Evolutionary conservation across 2,888 invertebrate genomes (phyloP).

Genomic region (Pristionchus exspectatus): DNA sequence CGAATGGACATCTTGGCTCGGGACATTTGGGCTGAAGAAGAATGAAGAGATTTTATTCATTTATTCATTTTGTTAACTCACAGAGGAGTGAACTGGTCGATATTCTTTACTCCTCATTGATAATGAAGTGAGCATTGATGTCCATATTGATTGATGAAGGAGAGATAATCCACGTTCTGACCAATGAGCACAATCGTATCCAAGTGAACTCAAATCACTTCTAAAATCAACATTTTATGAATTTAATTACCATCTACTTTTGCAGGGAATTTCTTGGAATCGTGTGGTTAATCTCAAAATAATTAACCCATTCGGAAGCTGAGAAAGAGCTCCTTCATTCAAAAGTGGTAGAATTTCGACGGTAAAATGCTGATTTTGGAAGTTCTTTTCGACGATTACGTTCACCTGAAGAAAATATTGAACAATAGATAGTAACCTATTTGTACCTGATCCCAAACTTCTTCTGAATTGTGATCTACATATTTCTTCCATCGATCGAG

Average conservation of each 20-base stretch:
- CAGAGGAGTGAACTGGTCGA: conserved; percentile 47
- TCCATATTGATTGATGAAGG: conserved; percentile 66
- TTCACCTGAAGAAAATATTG: conserved; percentile 60
- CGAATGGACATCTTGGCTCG: conserved; percentile 68
- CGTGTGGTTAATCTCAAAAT: not conserved
- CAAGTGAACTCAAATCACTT: conserved; percentile 65
- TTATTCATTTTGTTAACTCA: not conserved
- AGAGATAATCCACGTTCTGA: conserved; percentile 68
- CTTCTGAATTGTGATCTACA: conserved; percentile 66
- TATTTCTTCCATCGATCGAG: conserved; percentile 67
- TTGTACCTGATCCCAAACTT: conserved; percentile 68
- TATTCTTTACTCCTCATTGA: conserved; percentile 28
- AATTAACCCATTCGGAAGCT: conserved; percentile 64
- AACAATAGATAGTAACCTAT: not conserved
- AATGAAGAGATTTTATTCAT: not conserved
- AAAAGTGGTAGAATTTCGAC: conserved; percentile 68
- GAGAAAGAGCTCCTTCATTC: conserved; percentile 64
- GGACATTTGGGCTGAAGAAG: conserved; percentile 61
- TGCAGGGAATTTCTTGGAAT: not conserved
- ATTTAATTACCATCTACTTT: not conserved
- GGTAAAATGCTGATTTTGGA: conserved; percentile 62
- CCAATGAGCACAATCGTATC: conserved; percentile 71
- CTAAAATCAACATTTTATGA: conserved; percentile 52
- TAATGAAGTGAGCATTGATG: conserved; percentile 61
- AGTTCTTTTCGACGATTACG: conserved; percentile 67